Base-by-base conservation (phyloP, 1,140 invertebrate species). In the Drosophila varians region DNA sequence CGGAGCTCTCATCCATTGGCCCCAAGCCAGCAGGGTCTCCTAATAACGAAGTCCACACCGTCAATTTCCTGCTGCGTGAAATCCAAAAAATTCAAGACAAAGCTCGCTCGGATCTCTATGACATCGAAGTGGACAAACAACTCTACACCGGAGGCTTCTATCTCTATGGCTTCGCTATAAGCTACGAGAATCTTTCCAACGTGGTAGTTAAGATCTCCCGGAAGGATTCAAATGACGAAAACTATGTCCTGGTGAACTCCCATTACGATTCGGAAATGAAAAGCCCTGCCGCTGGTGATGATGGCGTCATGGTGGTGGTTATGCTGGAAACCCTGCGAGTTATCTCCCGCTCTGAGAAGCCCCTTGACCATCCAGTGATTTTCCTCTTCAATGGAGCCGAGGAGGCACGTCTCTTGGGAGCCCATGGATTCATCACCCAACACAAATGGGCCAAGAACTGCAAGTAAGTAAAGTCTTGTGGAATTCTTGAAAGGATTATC, bases 391-490 rank as follows among this genome's bases (percentile, higher is more conserved):
- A 98, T 92, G 96, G 98, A 28, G 98, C 96, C 31, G 97, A 98
- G 92, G 97, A 98, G 92, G 97, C 97, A 91, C 94, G 97, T 84
- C 92, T 98, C 91, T 95, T 96, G 93, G 97, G 95, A 36, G 96
- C 97, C 61, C 98, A 99, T 93, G 98, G 96, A 19, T 99, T 99
- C 91, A 97, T 99, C 68, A 98, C 97, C 0, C 94, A 96, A 89
- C 98, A 99, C 92, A 93, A 92, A 74, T 99, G 97, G 97, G 95
- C 96, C 0, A 93, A 94, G 58, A 93, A 95, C 84, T 93, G 93
- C 90, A 93, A n/a, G 31, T 34, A 34, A 4, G 31, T 34, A n/a
- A 31, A 11, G 28, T n/a, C n/a, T n/a, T n/a, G n/a, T n/a, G n/a
- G n/a, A n/a, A n/a, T n/a, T n/a, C n/a, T n/a, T n/a, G n/a, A n/a